Evolutionary conservation across 2,113 vertebrate genomes (phyloP).

Genomic region (Chaenocephalus aceratus): DNA sequence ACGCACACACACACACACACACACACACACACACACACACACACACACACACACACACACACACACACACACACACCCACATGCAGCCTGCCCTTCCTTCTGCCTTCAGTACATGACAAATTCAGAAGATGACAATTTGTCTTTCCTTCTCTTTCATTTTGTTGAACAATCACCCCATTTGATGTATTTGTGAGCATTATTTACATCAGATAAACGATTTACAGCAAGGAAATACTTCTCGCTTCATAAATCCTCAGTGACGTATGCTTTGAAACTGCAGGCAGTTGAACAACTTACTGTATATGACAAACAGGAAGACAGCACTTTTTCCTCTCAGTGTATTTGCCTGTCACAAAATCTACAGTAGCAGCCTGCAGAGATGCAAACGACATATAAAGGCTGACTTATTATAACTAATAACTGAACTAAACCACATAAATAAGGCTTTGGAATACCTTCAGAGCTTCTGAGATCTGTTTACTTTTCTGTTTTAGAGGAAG

Average conservation of each 20-base stretch:
- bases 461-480: neutral
- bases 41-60: slow-evolving; percentile 18
- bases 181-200: slow-evolving; percentile 10
- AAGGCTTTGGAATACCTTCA: neutral
- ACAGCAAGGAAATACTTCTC: slow-evolving; percentile 43
- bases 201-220: slow-evolving; percentile 48
- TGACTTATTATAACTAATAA: neutral
- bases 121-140: slow-evolving; percentile 18
- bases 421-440: neutral
- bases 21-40: too few relatives aligned
- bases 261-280: slow-evolving; percentile 51
- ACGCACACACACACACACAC: slow-evolving; percentile 12
- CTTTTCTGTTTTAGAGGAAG: neutral
- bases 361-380: slow-evolving; percentile 16
- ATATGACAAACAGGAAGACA: slow-evolving; percentile 69
- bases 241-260: slow-evolving; percentile 38
- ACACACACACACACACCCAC: slow-evolving; percentile 15
- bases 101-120: neutral
- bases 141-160: slow-evolving; percentile 20
- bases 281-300: slow-evolving; percentile 53
- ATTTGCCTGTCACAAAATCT: slow-evolving; percentile 49
- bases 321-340: slow-evolving; percentile 51
- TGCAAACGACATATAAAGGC: slow-evolving; percentile 6
- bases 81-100: slow-evolving; percentile 26
- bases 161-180: neutral